Base-by-base conservation (phyloP, 2,113 vertebrate species). In the Urocynchramus pylzowi region DNA sequence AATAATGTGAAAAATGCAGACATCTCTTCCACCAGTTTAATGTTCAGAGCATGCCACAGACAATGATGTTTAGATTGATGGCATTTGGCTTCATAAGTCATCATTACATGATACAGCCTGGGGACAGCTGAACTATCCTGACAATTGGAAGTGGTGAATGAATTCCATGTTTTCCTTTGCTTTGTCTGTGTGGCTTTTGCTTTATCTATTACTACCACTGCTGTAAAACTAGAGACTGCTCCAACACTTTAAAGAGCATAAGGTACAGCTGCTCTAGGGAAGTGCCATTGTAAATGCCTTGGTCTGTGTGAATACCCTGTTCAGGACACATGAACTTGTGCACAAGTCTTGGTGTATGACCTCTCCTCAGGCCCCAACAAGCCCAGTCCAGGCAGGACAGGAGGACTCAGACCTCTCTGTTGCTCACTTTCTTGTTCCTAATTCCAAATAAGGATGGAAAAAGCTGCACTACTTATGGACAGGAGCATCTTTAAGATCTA, bases 1-100 rank as follows among this genome's bases (percentile, higher is more conserved):
- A 35, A 30, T 37, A 59, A 59, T 0, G 0, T 31, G 27, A 75
- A 78, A 61, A 45, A 41, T 4, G 10, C 3, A 0, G 35, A 23
- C 18, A 49, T 10, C 31, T 68, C 60, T 85, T 49, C 47, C 17
- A 49, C 19, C 33, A 31, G 42, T 31, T 79, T 17, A 37, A 10
- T 7, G 4, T 33, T 54, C 75, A 71, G 61, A 22, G 52, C 21
- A 41, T 5, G 35, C 3, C 15, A 70, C 37, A 44, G 11, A 39
- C 1, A 7, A 27, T 33, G 13, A 59, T 10, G 6, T 60, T 75
- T 30, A 39, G 9, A 60, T 4, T 53, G 20, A 41, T 10, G 8
- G 6, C 12, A 30, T n/a, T 21, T 82, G 28, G 39, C n/a, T 60
- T 89, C n/a, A 20, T 39, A 75, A 35, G 28, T 24, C 24, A 45